Evolutionary conservation across 2,797 vertebrate genomes (phyloP), one percentile per base, ranked within the genome.

Genomic region (Xenentodon cancila): DNA sequence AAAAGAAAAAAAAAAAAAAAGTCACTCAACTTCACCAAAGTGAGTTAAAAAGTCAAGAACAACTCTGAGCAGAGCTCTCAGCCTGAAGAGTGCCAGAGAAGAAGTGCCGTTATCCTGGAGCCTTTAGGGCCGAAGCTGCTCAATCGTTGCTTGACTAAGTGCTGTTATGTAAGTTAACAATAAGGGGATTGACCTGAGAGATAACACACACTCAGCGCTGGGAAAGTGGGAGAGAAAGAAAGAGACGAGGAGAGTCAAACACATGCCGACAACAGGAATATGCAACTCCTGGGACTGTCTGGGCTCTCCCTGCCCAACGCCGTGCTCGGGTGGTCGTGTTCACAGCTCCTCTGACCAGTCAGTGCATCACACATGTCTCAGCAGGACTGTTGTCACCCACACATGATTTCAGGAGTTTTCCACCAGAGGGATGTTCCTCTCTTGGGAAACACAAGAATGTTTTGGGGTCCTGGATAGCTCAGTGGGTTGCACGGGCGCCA

Each of bases 141-240:
- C 73, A 68, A 81, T 66, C 80, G 79, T 80, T 79, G 72, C 80
- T 79, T 55, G 64, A 81, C 75, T 77, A 75, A 86, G 82, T 82
- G 83, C 75, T 68, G 79, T 89, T 87, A 86, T 73, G 77, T 64
- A 88, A 88, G 74, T 70, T 59, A 79, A 89, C 80, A 89, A 85
- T 80, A 70, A 64, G 65, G 64, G 68, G 81, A 82, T 61, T 78
- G 80, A 88, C 76, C 76, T 77, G 68, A 77, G 71, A 81, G 67
- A 74, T 77, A 75, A 64, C 70, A 79, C 12, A 18, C 55, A 47
- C 62, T 64, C 27, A 22, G 61, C 48, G 75, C 71, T 71, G 55
- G 42, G 75, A 53, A 68, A 75, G 50, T 73, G 43, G 30, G 53
- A 63, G 48, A 68, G 30, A 46, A 45, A 47, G 42, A 55, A 49